Conservation (phyloP, 2,113 vertebrate genomes). For the Chascanopsetta lugubris region DNA sequence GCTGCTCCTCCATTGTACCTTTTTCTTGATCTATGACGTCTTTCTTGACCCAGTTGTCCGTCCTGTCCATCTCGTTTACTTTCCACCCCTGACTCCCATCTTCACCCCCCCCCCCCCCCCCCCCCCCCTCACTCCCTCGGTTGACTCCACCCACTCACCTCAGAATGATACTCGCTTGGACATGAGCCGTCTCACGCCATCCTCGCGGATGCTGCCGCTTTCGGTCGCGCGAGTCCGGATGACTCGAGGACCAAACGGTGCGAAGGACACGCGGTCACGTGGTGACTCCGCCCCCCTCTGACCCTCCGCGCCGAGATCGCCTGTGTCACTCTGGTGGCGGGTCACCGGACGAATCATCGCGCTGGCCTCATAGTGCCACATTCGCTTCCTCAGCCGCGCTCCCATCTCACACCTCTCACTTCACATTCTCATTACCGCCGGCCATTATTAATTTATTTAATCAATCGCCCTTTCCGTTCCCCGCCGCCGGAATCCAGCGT, state of each 20-base stretch:
- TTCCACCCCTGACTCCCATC: conserved; percentile 11
- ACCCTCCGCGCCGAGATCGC: conserved; percentile 40
- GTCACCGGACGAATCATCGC: conserved; percentile 35
- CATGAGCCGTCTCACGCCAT: conserved; percentile 18
- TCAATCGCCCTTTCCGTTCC: conserved; percentile 50
- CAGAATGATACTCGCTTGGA: conserved; percentile 15
- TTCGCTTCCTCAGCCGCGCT: conserved; percentile 31
- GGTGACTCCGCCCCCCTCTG: conserved; percentile 45
- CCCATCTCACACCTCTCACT: conserved; percentile 69
- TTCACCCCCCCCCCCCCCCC: background rate
- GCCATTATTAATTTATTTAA: conserved; percentile 70
- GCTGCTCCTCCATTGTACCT: background rate
- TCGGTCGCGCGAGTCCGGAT: conserved; percentile 3
- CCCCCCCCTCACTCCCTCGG: background rate
- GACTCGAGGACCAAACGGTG: conserved; percentile 18
- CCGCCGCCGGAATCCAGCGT: conserved; percentile 20
- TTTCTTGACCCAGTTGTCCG: background rate
- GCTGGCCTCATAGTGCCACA: conserved; percentile 69
- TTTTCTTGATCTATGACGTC: background rate
- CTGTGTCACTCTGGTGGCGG: conserved; percentile 36
- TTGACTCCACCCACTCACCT: background rate
- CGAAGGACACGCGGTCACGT: conserved; percentile 40
- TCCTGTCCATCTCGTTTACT: background rate
- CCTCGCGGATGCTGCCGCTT: conserved; percentile 12
- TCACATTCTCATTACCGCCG: conserved; percentile 53